Conservation (phyloP, 2,797 vertebrate genomes). For the Percopsis omiscomaycus region DNA sequence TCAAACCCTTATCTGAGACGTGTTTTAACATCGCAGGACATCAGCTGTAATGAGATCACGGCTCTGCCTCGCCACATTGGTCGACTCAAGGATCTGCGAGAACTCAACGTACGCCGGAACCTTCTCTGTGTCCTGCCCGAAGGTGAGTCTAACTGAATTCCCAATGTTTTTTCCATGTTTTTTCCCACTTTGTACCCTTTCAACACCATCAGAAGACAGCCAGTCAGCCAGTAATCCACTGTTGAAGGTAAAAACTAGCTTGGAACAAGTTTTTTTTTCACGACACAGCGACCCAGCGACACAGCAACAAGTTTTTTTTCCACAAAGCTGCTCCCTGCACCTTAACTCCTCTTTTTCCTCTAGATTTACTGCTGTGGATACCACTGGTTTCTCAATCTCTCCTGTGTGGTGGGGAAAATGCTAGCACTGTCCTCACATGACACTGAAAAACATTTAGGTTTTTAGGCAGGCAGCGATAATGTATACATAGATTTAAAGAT, state of each 20-base stretch:
- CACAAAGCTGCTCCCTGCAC: not conserved
- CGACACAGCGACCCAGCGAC: too few relatives aligned
- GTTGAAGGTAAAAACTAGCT: too few relatives aligned
- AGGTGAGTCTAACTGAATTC: conserved; percentile 72
- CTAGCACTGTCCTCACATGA: too few relatives aligned
- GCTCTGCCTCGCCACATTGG: conserved; percentile 89
- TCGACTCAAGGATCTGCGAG: conserved; percentile 83
- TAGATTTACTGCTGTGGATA: conserved; percentile 9
- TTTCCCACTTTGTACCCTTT: not conserved
- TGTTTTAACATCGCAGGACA: conserved; percentile 78
- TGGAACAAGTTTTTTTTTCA: too few relatives aligned
- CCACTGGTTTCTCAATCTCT: not conserved
- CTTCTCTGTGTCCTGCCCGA: conserved; percentile 91
- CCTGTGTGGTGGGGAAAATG: too few relatives aligned
- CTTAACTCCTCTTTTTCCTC: not conserved
- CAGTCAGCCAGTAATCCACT: too few relatives aligned
- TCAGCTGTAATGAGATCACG: conserved; percentile 96
- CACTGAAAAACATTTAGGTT: too few relatives aligned
- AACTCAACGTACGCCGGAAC: conserved; percentile 91
- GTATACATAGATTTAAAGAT: too few relatives aligned
- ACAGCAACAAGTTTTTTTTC: not conserved
- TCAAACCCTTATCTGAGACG: not conserved
- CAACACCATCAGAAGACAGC: too few relatives aligned
- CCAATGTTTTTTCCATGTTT: too few relatives aligned
- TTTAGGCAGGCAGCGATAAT: too few relatives aligned